These are phyloP conservation scores for Cyprinodon diabolis DNA, from an alignment of 2,797 vertebrate species.

Conservation along the genomic window DNA sequence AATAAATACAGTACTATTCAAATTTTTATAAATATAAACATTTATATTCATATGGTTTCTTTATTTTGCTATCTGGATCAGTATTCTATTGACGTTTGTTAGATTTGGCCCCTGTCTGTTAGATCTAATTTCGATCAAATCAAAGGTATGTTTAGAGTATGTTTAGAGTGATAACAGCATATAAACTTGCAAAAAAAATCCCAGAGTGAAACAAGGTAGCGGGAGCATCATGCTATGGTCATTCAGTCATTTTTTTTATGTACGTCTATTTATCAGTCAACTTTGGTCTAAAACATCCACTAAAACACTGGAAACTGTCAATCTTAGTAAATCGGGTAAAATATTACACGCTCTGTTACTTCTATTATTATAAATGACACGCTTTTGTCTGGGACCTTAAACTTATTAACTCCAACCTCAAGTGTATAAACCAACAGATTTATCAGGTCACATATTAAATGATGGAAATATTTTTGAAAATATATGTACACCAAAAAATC, in stretches of 20 bases:
- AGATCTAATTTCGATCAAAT: no score
- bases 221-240: not conserved
- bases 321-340: not conserved
- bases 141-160: not conserved
- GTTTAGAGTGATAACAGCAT: not conserved
- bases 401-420: not conserved
- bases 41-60: no score
- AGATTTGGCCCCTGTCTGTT: no score
- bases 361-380: not conserved
- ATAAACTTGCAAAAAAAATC: not conserved
- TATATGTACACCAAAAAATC: not conserved
- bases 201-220: not conserved
- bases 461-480: not conserved
- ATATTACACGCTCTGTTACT: not conserved
- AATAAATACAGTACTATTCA: no score
- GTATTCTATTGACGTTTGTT: no score
- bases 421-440: not conserved
- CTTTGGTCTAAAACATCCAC: not conserved
- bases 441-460: not conserved
- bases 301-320: not conserved
- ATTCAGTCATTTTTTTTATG: not conserved
- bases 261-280: not conserved
- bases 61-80: no score
- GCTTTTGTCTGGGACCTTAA: not conserved
- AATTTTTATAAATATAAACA: no score